A percentile compares a stretch with the other conserved stretches of the same genome.
Evolutionary conservation across 2,797 vertebrate species (phyloP).

Genomic region (Rhinichthys osculus): DNA sequence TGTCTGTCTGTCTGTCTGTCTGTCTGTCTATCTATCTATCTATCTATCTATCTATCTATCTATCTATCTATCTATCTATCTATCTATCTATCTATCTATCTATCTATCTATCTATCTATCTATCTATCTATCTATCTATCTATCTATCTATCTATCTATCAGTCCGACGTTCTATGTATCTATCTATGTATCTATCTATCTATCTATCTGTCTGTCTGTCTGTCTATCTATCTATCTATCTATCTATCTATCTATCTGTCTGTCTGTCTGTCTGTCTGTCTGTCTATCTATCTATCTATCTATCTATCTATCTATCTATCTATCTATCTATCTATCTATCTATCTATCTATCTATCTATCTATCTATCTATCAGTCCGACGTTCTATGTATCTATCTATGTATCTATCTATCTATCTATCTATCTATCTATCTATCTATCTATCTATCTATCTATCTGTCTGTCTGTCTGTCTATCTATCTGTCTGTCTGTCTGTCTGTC

Average conservation of each 20-base stretch:
- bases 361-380: neutral
- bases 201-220: too few species aligned
- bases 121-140: too few species aligned
- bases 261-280: too few species aligned
- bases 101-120: too few species aligned
- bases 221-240: too few species aligned
- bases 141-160: rapidly evolving
- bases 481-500: neutral
- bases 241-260: too few species aligned
- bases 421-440: neutral
- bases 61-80: too few species aligned
- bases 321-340: too few species aligned
- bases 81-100: too few species aligned
- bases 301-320: too few species aligned
- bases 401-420: neutral
- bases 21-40: neutral
- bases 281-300: too few species aligned
- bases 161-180: too few species aligned
- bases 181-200: rapidly evolving
- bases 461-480: neutral
- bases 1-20: neutral
- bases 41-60: rapidly evolving
- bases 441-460: neutral
- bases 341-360: neutral
- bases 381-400: rapidly evolving